Evolutionary conservation across 1,140 invertebrate genomes (phyloP), one percentile per base, ranked within the genome.

Genomic region (Pissodes strobi): DNA sequence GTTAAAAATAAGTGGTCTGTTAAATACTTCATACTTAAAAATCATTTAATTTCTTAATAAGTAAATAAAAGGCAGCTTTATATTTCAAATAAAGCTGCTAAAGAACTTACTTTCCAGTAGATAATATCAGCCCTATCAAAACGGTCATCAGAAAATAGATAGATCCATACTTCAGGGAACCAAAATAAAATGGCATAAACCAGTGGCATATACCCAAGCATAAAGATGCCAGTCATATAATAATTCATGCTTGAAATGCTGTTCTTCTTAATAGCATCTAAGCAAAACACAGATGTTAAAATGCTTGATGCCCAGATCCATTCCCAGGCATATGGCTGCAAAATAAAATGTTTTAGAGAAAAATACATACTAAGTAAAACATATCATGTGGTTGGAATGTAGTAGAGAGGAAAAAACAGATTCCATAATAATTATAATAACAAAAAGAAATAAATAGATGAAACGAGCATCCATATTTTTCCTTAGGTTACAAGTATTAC

Each of bases 281-380:
- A 80, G n/a, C 90, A 94, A 21, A 95, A 76, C 76, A 95, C 90
- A 38, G 91, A 91, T 34, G 93, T 83, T n/a, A 94, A 77, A 52
- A 96, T 79, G 69, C 93, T 95, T 2, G 87, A 80, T 68, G 92
- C 88, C 95, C 95, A 98, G 67, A 93, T 85, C 76, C 95, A 98
- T 81, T 98, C 95, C 95, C 95, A 98, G 79, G 87, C 85, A 22
- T 92, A 76, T 21, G 93, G 92, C 87, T 92, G 74, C 61, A 81
- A 83, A 66, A 72, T n/a, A n/a, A n/a, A n/a, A n/a, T 59, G 69
- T 68, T 62, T 68, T 45, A 25, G 56, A 6, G 39, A 13, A n/a
- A n/a, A n/a, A n/a, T n/a, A n/a, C n/a, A n/a, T n/a, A n/a, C n/a
- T n/a, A n/a, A n/a, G n/a, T n/a, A 41, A 34, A 13, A 21, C 53